A percentile compares a stretch with the other conserved stretches of the same genome.
phyloP scores from a whole-genome alignment of 2,888 invertebrate genomes.

The Cylloceria caligata region DNA sequence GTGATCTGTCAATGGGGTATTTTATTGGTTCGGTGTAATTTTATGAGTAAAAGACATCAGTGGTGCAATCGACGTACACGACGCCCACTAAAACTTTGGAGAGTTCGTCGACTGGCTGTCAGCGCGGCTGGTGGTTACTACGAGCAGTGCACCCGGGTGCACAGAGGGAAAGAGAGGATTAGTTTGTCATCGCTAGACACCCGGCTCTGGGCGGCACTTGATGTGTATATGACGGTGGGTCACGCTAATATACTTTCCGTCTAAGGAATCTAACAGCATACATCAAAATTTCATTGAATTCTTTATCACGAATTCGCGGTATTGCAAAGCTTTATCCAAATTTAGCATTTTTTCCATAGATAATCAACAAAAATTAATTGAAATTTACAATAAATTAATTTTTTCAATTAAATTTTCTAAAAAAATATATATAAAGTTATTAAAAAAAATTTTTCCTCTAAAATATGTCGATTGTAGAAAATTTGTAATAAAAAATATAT shows the following conservation, averaged over 20 bases:
- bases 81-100: constrained; percentile 52
- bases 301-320: not conserved
- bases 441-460: too few species aligned
- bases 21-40: constrained; percentile 9
- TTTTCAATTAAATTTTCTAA: not conserved
- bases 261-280: constrained; percentile 58
- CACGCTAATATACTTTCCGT: constrained; percentile 61
- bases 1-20: not conserved
- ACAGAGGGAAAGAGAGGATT: constrained; percentile 73
- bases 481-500: too few species aligned
- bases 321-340: not conserved
- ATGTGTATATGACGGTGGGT: constrained; percentile 60
- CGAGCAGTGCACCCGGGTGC: constrained; percentile 48
- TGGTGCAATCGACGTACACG: constrained; percentile 34
- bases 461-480: too few species aligned
- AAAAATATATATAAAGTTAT: too few species aligned
- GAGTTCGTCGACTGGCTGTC: constrained; percentile 66
- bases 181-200: constrained; percentile 82
- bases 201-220: constrained; percentile 69
- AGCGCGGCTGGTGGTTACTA: constrained; percentile 55
- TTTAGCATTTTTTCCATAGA: too few species aligned
- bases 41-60: constrained; percentile 13
- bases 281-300: constrained; percentile 44
- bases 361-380: not conserved
- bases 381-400: not conserved